Base-by-base conservation (phyloP, 1,140 invertebrate genomes). In the Leptinotarsa undecemlineata region DNA sequence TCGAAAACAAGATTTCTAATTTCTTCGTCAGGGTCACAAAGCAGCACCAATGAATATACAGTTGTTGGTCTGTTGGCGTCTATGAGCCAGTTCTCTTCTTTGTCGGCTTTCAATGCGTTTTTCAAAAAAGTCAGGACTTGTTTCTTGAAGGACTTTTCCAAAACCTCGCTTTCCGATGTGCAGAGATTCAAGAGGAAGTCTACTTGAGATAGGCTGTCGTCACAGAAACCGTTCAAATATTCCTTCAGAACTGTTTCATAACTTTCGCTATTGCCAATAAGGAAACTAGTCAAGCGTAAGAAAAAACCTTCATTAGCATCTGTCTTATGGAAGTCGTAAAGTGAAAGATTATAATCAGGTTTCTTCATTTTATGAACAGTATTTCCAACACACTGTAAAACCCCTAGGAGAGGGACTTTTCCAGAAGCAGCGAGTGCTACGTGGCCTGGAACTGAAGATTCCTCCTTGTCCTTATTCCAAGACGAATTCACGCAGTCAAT, bases 1-100 rank as follows among this genome's bases (percentile, higher is more conserved):
- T 85, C 78, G n/a, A 88, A 79, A 17, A 81, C 78, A 69, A 83
- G 51, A 33, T 84, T 73, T 85, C 89, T 83, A 68, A 89, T 85
- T 14, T 79, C 76, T 60, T 81, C 70, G 19, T 85, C 72, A 21
- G 83, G 82, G 82, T 86, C 85, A 74, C 85, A 85, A 20, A 89
- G 81, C 67, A 86, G 81, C 64, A 87, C 84, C 20, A 89, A 77
- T 73, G 89, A 73, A 77, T 84, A 85, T 23, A 85, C 76, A 21
- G 87, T 63, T 47, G 48, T 71, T 15, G 42, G 20, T 71, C 63
- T 73, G 4, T 74, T 66, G 15, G 71, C 6, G 60, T 69, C 21
- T 42, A 76, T 48, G 20, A 64, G 67, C 21, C 61, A 51, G 15
- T 70, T 23, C 63, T 47, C 66, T 4, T 51, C 51, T 20, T 67